Evolutionary conservation across 2,113 vertebrate genomes (phyloP).

Genomic region (Centropus bengalensis): DNA sequence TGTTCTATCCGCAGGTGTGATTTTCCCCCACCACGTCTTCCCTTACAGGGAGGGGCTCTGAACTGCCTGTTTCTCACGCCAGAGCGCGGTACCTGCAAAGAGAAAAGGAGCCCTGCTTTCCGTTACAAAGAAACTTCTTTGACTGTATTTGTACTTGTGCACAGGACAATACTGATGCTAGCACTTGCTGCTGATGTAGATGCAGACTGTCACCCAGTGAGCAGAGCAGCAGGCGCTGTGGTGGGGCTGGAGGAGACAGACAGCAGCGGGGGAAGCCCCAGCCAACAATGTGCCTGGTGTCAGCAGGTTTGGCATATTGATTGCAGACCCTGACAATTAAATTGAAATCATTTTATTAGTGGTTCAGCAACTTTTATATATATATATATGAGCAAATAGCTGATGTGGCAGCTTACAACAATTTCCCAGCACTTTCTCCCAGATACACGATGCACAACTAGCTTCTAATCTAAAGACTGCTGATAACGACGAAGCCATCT

Average conservation of each 20-base stretch:
- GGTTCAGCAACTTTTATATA: too few species aligned
- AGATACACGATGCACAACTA: too few species aligned
- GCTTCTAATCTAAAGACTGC: too few species aligned
- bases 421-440: too few species aligned
- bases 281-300: too few species aligned
- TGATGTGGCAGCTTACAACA: too few species aligned
- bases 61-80: neutral
- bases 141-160: neutral
- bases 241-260: too few species aligned
- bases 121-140: neutral
- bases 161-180: fast-evolving
- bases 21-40: neutral
- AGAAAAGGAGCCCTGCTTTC: neutral
- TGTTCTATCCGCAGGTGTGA: fast-evolving
- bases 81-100: fast-evolving
- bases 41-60: neutral
- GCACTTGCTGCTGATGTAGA: neutral
- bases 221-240: neutral
- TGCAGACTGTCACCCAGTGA: fast-evolving
- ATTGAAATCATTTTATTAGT: too few species aligned
- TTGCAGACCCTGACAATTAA: too few species aligned
- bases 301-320: neutral
- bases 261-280: too few species aligned
- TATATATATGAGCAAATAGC: too few species aligned
- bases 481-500: too few species aligned